Percentiles rank a stretch among this genome's conserved stretches.
Evolutionary conservation across 2,113 vertebrate species (phyloP).

Genomic region (Corythaeola cristata): DNA sequence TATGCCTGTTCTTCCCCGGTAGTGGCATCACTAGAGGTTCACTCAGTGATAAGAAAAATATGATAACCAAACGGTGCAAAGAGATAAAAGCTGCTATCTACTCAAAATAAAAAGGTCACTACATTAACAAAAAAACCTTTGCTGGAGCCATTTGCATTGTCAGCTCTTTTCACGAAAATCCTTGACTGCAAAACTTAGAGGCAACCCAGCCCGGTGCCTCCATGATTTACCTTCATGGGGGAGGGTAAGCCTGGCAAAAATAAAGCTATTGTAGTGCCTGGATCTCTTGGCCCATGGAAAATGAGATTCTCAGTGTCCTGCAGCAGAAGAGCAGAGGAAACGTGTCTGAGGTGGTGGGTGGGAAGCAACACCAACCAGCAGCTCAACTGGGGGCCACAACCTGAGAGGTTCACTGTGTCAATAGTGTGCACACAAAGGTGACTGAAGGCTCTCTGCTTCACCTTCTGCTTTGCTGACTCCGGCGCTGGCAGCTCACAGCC

Average conservation of each 20-base stretch:
- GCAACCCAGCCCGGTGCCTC: background rate
- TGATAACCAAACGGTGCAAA: background rate
- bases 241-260: background rate
- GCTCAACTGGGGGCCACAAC: fast-evolving
- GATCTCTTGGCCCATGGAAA: background rate
- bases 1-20: background rate
- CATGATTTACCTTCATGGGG: background rate
- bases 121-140: background rate
- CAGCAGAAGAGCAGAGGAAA: background rate
- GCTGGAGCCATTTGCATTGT: background rate
- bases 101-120: background rate
- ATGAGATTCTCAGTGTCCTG: background rate
- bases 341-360: fast-evolving
- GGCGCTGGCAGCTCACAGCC: background rate
- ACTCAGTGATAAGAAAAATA: background rate
- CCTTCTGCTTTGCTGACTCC: background rate
- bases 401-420: background rate
- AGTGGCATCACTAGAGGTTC: background rate
- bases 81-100: slow-evolving; percentile 3
- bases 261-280: background rate
- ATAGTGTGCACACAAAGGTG: fast-evolving
- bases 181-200: background rate
- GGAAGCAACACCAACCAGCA: background rate
- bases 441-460: background rate
- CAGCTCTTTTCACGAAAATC: background rate